These are phyloP conservation scores for Carpatolechia fugitivella DNA, from an alignment of 2,888 invertebrate genomes.

Conservation along the genomic window DNA sequence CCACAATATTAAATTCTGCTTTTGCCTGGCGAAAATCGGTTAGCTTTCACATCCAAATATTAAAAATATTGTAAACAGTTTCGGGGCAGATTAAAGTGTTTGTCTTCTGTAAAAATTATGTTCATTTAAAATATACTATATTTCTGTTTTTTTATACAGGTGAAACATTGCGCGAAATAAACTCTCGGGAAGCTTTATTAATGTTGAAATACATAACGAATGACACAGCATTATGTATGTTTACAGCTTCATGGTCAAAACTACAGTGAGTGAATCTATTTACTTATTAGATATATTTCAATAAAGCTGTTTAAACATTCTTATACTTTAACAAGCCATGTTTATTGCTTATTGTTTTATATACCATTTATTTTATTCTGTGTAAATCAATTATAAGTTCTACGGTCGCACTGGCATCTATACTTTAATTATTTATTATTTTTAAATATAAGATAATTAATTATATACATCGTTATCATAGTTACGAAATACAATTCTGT, in stretches of 20 bases:
- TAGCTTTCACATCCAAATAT: too few species aligned
- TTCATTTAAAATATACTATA: too few species aligned
- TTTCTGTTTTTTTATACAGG: too few species aligned
- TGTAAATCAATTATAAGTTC: slow-evolving; percentile 32
- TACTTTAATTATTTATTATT: slow-evolving; percentile 22
- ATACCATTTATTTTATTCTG: slow-evolving; percentile 23
- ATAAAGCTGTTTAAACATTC: slow-evolving; percentile 11
- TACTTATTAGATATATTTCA: background rate
- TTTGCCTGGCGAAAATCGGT: too few species aligned
- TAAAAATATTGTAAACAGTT: too few species aligned
- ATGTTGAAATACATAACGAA: too few species aligned
- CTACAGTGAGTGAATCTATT: slow-evolving; percentile 2
- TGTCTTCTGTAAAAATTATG: too few species aligned
- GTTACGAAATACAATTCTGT: slow-evolving; percentile 23
- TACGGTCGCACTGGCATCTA: slow-evolving; percentile 28
- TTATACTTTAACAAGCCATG: slow-evolving; percentile 9
- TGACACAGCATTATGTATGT: background rate
- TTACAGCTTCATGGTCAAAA: background rate
- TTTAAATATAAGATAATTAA: background rate
- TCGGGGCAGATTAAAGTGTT: too few species aligned
- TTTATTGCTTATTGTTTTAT: background rate
- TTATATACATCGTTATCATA: slow-evolving; percentile 12
- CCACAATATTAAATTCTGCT: too few species aligned
- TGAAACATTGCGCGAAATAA: too few species aligned
- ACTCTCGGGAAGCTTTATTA: too few species aligned